phyloP scores from a whole-genome alignment of 2,113 vertebrate species.

The Microtus ochrogaster region DNA sequence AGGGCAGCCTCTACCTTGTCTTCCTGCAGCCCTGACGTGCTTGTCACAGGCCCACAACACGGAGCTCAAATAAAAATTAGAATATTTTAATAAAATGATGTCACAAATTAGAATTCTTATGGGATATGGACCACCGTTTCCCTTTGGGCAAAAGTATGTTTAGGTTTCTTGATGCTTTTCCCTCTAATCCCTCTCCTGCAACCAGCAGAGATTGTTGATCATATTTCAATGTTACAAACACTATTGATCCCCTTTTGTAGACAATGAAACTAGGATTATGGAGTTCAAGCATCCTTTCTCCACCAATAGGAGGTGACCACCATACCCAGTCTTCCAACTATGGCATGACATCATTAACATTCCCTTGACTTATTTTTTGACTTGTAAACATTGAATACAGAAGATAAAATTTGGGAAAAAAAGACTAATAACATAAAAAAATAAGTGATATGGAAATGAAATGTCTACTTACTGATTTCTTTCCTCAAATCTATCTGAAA shows the following conservation, averaged over 20 bases:
- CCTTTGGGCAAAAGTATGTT: conserved; percentile 5
- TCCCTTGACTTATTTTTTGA: neutral
- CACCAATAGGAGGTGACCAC: neutral
- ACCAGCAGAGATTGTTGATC: neutral
- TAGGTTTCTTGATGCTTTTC: neutral
- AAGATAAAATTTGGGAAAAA: neutral
- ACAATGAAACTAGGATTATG: conserved; percentile 4
- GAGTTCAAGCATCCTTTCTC: neutral
- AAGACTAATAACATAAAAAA: conserved; percentile 1
- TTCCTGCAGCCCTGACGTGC: neutral
- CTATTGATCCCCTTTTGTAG: neutral
- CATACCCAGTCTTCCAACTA: neutral
- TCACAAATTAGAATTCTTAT: neutral
- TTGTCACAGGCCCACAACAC: neutral
- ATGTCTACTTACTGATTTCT: neutral
- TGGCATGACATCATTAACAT: neutral
- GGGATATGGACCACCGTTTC: neutral
- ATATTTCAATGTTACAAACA: neutral
- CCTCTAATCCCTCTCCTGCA: neutral
- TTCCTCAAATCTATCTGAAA: conserved; percentile 12
- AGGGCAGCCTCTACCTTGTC: neutral
- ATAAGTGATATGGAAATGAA: neutral
- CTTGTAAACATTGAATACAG: neutral
- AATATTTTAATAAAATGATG: neutral
- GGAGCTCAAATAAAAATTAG: neutral